Conservation (phyloP, 2,797 vertebrate species). For the Paramormyrops hopkinsi region DNA sequence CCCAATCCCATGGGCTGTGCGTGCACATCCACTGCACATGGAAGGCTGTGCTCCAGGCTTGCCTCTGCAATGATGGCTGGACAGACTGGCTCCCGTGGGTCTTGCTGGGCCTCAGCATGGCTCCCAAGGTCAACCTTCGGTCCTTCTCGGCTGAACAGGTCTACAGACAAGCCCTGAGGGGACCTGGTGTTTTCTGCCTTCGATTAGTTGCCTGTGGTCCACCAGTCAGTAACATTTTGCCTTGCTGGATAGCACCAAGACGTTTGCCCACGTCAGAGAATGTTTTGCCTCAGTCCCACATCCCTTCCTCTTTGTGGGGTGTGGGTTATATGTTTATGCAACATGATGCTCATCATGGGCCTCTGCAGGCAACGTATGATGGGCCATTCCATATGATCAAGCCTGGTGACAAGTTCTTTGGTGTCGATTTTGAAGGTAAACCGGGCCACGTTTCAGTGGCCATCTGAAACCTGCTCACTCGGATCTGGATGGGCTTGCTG, state of each 20-base stretch:
- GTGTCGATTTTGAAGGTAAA: neutral
- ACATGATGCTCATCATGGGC: neutral
- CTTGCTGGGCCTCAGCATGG: conserved; percentile 8
- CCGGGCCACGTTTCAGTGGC: neutral
- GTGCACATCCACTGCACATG: neutral
- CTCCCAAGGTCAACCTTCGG: conserved; percentile 14
- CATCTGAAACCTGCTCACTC: neutral
- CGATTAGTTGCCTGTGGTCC: neutral
- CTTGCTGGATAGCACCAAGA: neutral
- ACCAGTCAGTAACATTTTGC: neutral
- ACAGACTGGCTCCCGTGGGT: conserved; percentile 19
- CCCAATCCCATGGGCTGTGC: neutral
- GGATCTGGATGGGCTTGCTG: neutral
- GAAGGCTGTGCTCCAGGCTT: neutral
- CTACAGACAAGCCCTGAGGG: neutral
- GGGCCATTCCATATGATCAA: neutral
- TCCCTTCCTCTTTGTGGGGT: neutral
- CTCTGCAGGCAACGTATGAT: neutral
- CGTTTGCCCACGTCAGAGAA: neutral
- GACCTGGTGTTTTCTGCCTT: conserved; percentile 8
- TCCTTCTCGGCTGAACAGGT: neutral
- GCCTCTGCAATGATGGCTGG: neutral
- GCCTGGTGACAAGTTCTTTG: neutral
- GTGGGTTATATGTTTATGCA: neutral
- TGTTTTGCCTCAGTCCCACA: neutral